These are phyloP conservation scores for Antigone vipio DNA, from an alignment of 2,113 vertebrate species.

Conservation along the genomic window DNA sequence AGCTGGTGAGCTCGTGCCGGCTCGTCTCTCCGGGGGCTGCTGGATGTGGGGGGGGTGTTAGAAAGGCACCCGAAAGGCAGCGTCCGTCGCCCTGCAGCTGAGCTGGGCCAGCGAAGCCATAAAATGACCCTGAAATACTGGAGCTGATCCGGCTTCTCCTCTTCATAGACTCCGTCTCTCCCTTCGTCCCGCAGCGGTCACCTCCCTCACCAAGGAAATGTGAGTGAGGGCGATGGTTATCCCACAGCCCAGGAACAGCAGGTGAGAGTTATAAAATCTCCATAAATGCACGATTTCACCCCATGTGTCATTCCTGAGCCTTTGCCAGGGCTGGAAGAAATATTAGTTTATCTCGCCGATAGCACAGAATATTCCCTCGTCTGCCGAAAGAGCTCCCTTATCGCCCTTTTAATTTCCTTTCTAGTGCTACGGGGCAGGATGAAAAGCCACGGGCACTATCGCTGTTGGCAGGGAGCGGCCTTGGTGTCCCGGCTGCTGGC, in stretches of 20 bases:
- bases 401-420: conserved; percentile 63
- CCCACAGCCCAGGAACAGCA: neutral
- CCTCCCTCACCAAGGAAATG: fast-evolving
- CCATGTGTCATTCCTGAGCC: neutral
- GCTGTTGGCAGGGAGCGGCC: neutral
- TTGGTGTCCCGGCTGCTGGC: neutral
- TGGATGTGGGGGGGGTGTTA: fast-evolving
- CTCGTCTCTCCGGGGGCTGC: fast-evolving
- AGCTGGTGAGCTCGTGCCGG: neutral
- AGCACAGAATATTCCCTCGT: neutral
- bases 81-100: fast-evolving
- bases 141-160: neutral
- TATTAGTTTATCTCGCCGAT: neutral
- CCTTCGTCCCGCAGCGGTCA: neutral
- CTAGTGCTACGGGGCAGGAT: neutral
- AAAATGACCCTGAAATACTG: neutral
- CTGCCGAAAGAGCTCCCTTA: conserved; percentile 10
- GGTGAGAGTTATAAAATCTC: neutral
- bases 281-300: neutral
- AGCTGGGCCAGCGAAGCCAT: neutral
- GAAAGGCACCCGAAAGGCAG: neutral
- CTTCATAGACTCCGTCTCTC: neutral
- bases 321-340: neutral
- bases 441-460: neutral
- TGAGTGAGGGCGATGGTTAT: neutral